Evolutionary conservation across 2,113 vertebrate genomes (phyloP).

Genomic region (Sylvietta virens): DNA sequence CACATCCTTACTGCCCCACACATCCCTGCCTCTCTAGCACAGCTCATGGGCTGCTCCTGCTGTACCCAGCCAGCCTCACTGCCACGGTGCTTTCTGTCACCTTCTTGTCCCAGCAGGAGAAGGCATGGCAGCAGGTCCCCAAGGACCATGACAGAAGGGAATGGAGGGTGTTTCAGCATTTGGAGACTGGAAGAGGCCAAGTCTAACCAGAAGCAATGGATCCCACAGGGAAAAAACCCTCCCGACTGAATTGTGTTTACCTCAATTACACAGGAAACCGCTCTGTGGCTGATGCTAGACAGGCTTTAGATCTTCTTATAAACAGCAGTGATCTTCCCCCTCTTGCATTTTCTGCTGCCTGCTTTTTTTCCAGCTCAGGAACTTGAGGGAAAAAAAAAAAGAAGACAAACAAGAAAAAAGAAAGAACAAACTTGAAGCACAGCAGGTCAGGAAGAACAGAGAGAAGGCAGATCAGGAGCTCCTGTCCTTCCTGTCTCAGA

Average conservation of each 20-base stretch:
- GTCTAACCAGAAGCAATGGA: neutral
- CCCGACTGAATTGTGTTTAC: rapidly evolving
- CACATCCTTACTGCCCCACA: neutral
- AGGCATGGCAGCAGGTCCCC: neutral
- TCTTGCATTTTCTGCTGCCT: neutral
- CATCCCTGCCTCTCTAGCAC: neutral
- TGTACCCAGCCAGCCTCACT: neutral
- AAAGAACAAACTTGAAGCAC: neutral
- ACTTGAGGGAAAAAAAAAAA: neutral
- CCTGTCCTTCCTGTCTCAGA: neutral
- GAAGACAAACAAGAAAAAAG: neutral
- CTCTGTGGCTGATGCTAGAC: neutral
- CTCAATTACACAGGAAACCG: neutral
- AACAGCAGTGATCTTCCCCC: neutral
- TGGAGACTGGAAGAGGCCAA: neutral
- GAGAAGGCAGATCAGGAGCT: neutral
- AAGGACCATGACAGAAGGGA: neutral
- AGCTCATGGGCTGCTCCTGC: neutral
- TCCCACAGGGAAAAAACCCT: neutral
- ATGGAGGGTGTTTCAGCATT: neutral
- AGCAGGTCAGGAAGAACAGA: neutral
- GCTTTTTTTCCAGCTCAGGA: neutral
- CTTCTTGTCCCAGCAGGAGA: neutral
- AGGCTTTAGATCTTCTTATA: neutral
- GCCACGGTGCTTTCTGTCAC: neutral